Evolutionary conservation across 1,140 invertebrate species (phyloP), one percentile per base, ranked within the genome.

Genomic region (Platyscapa corneri): DNA sequence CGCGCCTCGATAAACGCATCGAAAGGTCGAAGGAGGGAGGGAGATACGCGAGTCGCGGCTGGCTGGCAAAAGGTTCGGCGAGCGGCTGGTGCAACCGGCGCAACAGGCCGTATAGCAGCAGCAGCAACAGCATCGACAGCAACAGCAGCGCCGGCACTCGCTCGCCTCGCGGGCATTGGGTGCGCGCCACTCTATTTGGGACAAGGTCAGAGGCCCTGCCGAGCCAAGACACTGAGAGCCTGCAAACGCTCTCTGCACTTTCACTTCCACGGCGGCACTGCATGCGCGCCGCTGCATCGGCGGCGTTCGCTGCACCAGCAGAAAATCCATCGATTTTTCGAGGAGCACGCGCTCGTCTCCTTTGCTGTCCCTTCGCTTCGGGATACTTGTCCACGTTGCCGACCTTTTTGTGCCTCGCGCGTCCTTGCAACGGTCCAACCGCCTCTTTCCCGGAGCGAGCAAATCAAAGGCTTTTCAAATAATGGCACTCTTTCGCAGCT

Each of bases 161-260:
- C 34, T 72, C 34, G 67, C 16, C 67, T 37, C 34, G 34, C 67
- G 0, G 67, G 1, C 67, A 72, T 74, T 37, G 30, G 83, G 67
- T 42, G 81, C 88, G 88, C 84, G 88, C 86, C 83, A 87, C 91
- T 60, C 92, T 93, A 93, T 93, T 93, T 93, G 91, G 92, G 92
- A 93, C 92, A 93, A 93, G 92, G 92, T 93, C 92, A 93, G 92
- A 92, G 91, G 90, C 90, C 90, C 88, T 84, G 90, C 84, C 88
- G 87, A 88, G 89, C 89, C 90, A 88, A 92, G 91, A 91, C 90
- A 90, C 90, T 87, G 89, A 88, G 87, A 89, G 42, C 42, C 18
- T 18, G 49, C 86, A 87, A 84, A 79, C 79, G 46, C 64, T 77
- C 82, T 67, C 56, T 86, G 83, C 86, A 87, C 82, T 85, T 87